These are phyloP conservation scores for Aulostomus chinensis DNA, from an alignment of 2,797 vertebrate genomes.

Conservation along the genomic window DNA sequence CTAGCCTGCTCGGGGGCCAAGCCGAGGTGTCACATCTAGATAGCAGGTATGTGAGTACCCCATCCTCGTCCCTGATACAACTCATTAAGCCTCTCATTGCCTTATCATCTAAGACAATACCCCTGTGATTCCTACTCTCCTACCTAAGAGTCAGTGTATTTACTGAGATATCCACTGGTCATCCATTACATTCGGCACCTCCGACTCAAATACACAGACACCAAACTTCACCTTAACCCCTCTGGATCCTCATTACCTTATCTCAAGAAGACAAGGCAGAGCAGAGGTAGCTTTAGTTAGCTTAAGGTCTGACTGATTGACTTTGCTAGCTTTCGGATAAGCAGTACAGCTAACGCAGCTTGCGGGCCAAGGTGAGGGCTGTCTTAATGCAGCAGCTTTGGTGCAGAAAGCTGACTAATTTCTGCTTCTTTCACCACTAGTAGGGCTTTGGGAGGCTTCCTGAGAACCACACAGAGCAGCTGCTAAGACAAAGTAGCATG, in stretches of 20 bases:
- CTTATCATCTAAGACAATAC: slow-evolving; percentile 74
- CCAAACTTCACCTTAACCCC: slow-evolving; percentile 57
- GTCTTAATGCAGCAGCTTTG: slow-evolving; percentile 71
- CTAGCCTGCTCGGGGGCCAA: slow-evolving; percentile 48
- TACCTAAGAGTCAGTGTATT: slow-evolving; percentile 31
- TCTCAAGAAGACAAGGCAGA: slow-evolving; percentile 59
- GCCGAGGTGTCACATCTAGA: slow-evolving; percentile 60
- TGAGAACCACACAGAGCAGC: slow-evolving; percentile 29
- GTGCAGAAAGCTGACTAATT: slow-evolving; percentile 69
- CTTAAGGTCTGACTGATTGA: slow-evolving; percentile 61
- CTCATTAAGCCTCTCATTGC: slow-evolving; percentile 62
- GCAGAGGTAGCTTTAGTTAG: slow-evolving; percentile 55
- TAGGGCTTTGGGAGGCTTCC: slow-evolving; percentile 48
- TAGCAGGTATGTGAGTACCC: slow-evolving; percentile 38
- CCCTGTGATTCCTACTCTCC: slow-evolving; percentile 31
- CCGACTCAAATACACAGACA: slow-evolving; percentile 34
- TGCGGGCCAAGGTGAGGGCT: slow-evolving; percentile 70
- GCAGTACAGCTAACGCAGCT: slow-evolving; percentile 52
- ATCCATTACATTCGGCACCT: slow-evolving; percentile 49
- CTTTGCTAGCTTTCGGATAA: slow-evolving; percentile 72
- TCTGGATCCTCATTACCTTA: slow-evolving; percentile 69
- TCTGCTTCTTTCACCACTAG: slow-evolving; percentile 59
- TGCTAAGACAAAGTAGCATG: slow-evolving; percentile 68
- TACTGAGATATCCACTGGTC: slow-evolving; percentile 60
- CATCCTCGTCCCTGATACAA: slow-evolving; percentile 56